Evolutionary conservation across 2,888 invertebrate genomes (phyloP).

Genomic region (Plemyria rubiginata): DNA sequence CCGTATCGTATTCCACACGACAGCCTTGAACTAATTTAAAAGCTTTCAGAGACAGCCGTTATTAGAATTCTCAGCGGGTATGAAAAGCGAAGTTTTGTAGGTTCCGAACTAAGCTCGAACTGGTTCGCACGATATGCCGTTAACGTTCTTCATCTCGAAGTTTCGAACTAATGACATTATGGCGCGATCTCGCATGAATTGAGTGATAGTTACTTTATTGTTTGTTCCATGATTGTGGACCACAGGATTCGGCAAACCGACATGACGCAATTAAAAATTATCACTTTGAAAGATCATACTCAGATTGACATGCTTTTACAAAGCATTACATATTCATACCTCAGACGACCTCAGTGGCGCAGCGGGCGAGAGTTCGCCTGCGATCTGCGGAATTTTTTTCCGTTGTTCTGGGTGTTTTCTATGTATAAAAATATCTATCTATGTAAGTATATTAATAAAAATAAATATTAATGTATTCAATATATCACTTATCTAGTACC

Average conservation of each 20-base stretch:
- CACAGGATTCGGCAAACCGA: background rate
- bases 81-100: constrained; percentile 26
- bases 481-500: no score
- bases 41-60: constrained; percentile 33
- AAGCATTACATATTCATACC: no score
- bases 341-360: no score
- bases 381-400: no score
- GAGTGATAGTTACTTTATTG: constrained; percentile 16
- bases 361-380: no score
- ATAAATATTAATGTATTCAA: no score
- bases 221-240: background rate
- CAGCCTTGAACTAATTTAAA: constrained; percentile 39
- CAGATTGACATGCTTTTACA: no score
- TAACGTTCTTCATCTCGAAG: constrained; percentile 20
- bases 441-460: no score
- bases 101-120: constrained; percentile 13
- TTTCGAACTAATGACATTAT: constrained; percentile 19
- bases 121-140: constrained; percentile 17
- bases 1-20: constrained; percentile 24
- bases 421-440: no score
- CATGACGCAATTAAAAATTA: no score
- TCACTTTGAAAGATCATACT: no score
- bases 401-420: no score
- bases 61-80: constrained; percentile 31
- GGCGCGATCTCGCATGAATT: constrained; percentile 13